Conservation (phyloP, 1,140 invertebrate species). For the Papilio xuthus region DNA sequence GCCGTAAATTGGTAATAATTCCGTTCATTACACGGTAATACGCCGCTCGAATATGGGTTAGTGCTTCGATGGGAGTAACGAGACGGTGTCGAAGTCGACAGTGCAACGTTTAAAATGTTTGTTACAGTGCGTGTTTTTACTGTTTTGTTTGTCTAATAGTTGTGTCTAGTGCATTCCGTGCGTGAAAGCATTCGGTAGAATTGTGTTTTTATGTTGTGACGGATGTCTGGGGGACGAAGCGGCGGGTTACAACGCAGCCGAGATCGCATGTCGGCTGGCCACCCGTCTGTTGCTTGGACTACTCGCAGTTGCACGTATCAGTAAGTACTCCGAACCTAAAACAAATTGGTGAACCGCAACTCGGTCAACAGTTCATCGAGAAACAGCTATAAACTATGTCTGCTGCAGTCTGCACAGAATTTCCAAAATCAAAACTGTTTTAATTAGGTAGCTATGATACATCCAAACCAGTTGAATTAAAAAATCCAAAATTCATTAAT, state of each 20-base stretch:
- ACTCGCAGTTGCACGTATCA: background rate
- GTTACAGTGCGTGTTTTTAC: constrained; percentile 57
- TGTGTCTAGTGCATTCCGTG: constrained; percentile 74
- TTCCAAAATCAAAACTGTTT: background rate
- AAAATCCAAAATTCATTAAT: constrained; percentile 16
- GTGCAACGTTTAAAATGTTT: constrained; percentile 49
- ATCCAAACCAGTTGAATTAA: constrained; percentile 2
- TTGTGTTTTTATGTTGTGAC: constrained; percentile 71
- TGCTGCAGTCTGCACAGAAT: background rate
- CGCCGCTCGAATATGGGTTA: constrained; percentile 77
- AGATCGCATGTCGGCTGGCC: background rate
- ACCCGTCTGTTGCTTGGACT: background rate
- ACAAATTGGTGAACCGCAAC: background rate
- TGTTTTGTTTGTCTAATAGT: constrained; percentile 72
- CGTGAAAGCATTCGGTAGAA: constrained; percentile 73
- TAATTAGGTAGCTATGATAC: background rate
- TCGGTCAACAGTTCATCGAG: background rate
- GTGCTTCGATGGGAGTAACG: constrained; percentile 48
- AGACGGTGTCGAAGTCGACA: constrained; percentile 33
- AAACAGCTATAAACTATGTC: background rate
- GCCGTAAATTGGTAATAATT: constrained; percentile 79
- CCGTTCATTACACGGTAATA: constrained; percentile 77
- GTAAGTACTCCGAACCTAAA: constrained; percentile 23
- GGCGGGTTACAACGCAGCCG: constrained; percentile 16
- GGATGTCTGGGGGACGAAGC: constrained; percentile 48